Evolutionary conservation across 2,888 invertebrate genomes (phyloP).

Genomic region (Eupithecia dodoneata): DNA sequence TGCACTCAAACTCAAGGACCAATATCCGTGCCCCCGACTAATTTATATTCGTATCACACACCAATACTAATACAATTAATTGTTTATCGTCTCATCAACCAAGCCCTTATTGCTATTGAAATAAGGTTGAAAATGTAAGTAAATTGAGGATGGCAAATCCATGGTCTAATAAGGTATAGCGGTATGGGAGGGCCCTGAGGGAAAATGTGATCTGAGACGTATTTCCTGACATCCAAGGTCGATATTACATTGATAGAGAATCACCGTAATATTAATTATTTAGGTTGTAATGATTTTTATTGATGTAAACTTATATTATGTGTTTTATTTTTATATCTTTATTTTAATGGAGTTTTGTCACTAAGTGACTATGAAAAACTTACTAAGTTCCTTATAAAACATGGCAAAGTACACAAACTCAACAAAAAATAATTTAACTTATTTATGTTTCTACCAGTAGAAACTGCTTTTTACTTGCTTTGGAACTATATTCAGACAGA

Average conservation of each 20-base stretch:
- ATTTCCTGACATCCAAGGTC: slow-evolving; percentile 43
- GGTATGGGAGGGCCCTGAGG: slow-evolving; percentile 43
- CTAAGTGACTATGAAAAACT: no score
- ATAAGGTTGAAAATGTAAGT: slow-evolving; percentile 26
- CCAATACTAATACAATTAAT: slow-evolving; percentile 82
- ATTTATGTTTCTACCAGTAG: no score
- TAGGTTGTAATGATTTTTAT: not conserved
- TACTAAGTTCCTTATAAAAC: no score
- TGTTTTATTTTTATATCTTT: no score
- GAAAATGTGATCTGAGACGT: slow-evolving; percentile 34
- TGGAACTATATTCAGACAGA: no score
- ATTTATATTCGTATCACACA: slow-evolving; percentile 61
- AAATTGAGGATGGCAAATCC: slow-evolving; percentile 35
- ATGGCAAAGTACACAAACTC: no score
- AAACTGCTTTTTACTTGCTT: no score
- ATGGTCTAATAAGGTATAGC: slow-evolving; percentile 33
- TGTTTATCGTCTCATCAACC: slow-evolving; percentile 63
- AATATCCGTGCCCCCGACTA: slow-evolving; percentile 15
- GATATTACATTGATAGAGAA: not conserved
- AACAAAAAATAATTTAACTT: no score
- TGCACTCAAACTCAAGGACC: slow-evolving; percentile 8
- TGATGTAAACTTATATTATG: not conserved
- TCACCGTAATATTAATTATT: not conserved
- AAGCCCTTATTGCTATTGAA: slow-evolving; percentile 11
- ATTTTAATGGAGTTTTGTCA: no score